Evolutionary conservation across 2,888 invertebrate species (phyloP).

Genomic region (Fabriciana adippe): DNA sequence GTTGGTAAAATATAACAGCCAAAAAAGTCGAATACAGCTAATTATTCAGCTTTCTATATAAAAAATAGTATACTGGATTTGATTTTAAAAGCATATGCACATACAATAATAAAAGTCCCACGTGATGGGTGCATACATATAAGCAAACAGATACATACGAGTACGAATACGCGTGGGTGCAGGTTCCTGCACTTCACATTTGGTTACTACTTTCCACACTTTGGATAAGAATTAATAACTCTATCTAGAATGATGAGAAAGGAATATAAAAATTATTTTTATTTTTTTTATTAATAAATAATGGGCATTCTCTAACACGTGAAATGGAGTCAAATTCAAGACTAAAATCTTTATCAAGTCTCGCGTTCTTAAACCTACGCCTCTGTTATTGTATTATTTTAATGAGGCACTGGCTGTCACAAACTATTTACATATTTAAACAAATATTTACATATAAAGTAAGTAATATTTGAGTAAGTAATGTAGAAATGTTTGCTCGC

Average conservation of each 20-base stretch:
- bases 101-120: conserved; percentile 75
- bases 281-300: too few species aligned
- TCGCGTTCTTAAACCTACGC: not conserved
- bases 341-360: not conserved
- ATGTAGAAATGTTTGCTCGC: conserved; percentile 40
- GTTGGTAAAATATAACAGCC: too few species aligned
- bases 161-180: conserved; percentile 55
- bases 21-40: too few species aligned
- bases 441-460: conserved; percentile 3
- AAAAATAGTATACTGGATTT: conserved; percentile 23
- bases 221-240: conserved; percentile 64
- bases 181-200: conserved; percentile 68
- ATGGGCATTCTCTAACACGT: too few species aligned
- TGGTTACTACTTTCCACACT: conserved; percentile 67
- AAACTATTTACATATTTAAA: conserved; percentile 13
- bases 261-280: not conserved
- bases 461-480: conserved; percentile 28
- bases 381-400: conserved; percentile 4
- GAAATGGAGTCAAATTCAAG: too few species aligned
- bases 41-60: conserved; percentile 4
- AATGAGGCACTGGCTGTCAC: not conserved
- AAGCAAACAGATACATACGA: conserved; percentile 33
- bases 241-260: conserved; percentile 51
- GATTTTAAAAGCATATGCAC: conserved; percentile 49
- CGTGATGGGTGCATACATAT: conserved; percentile 49